A percentile compares a stretch with the other conserved stretches of the same genome.
Evolutionary conservation across 1,140 invertebrate species (phyloP).

Genomic region (Lanistes nyassanus): DNA sequence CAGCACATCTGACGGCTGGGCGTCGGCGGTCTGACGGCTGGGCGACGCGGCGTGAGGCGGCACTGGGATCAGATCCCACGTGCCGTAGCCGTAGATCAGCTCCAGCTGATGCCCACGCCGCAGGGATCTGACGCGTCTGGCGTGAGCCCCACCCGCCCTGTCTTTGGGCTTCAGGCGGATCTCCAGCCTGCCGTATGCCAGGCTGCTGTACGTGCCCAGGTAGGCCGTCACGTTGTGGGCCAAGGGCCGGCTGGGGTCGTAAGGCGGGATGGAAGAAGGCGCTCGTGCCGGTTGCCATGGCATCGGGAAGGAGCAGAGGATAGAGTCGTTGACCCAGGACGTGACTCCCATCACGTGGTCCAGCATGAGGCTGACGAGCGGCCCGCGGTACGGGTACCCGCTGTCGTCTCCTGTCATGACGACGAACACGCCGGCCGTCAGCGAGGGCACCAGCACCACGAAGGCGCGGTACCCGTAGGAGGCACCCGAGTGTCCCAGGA

Average conservation of each 20-base stretch:
- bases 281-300: slow-evolving; percentile 25
- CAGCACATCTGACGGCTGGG: not conserved
- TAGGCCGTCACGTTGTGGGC: slow-evolving; percentile 24
- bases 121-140: not conserved
- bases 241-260: slow-evolving; percentile 12
- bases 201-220: slow-evolving; percentile 31
- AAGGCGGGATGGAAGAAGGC: slow-evolving; percentile 23
- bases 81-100: slow-evolving; percentile 10
- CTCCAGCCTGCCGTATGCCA: slow-evolving; percentile 27
- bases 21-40: not conserved
- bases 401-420: slow-evolving; percentile 39
- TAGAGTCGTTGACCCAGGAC: slow-evolving; percentile 45
- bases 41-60: not conserved
- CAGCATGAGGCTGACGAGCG: slow-evolving; percentile 38
- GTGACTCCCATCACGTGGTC: slow-evolving; percentile 40
- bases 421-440: slow-evolving; percentile 43
- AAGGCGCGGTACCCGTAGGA: slow-evolving; percentile 43
- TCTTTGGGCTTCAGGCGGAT: not conserved
- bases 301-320: slow-evolving; percentile 37
- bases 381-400: slow-evolving; percentile 32
- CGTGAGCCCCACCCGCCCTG: not conserved
- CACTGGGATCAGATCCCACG: slow-evolving; percentile 12
- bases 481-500: slow-evolving; percentile 39
- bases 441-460: slow-evolving; percentile 37
- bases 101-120: not conserved